A percentile compares a stretch with the other conserved stretches of the same genome.
phyloP scores from a whole-genome alignment of 2,113 vertebrate genomes.

The Vicugna pacos region DNA sequence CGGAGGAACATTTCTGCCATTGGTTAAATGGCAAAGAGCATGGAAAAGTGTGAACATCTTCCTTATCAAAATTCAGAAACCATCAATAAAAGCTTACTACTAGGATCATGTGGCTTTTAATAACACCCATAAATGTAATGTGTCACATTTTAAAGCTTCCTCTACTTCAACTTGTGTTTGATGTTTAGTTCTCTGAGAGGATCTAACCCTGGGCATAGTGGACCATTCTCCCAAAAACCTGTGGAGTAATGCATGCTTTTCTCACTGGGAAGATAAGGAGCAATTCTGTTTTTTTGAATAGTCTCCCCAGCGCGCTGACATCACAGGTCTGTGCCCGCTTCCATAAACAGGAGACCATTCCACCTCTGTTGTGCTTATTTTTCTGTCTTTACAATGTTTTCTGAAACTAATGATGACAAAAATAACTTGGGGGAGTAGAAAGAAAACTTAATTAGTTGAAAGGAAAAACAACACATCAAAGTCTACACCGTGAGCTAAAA shows the following conservation, averaged over 20 bases:
- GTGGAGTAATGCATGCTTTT: not conserved
- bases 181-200: not conserved
- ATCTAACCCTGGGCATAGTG: not conserved
- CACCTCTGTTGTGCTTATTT: not conserved
- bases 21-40: not conserved
- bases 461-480: constrained; percentile 51
- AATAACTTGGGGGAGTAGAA: constrained; percentile 23
- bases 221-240: not conserved
- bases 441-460: constrained; percentile 69
- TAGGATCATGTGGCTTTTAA: not conserved
- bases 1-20: not conserved
- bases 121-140: not conserved
- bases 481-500: constrained; percentile 53
- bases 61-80: not conserved
- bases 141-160: not conserved
- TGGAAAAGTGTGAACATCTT: fast-evolving
- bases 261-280: not conserved
- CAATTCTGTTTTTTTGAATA: not conserved
- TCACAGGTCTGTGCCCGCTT: not conserved
- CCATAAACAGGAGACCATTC: not conserved
- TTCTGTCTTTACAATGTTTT: not conserved
- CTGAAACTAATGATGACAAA: constrained; percentile 42
- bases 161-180: not conserved
- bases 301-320: not conserved
- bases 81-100: not conserved